Base-by-base conservation (phyloP, 1,140 invertebrate genomes). In the Orussus abietinus region DNA sequence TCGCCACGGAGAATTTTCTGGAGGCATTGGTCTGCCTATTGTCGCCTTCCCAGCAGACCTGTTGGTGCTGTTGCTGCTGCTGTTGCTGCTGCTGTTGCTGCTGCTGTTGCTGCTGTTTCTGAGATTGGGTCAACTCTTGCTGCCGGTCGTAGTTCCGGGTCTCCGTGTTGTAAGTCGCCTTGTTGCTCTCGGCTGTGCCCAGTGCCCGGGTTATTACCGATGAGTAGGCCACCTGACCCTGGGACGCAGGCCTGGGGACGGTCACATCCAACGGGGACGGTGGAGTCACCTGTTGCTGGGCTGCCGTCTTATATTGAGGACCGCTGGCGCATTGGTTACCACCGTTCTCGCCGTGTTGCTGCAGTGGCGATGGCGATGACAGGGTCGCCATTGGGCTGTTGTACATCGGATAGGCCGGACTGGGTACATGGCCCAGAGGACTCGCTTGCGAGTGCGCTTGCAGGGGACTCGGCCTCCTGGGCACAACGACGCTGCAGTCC, bases 391-490 rank as follows among this genome's bases (percentile, higher is more conserved):
- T 82, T 5, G 84, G 83, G 69, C 82, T 85, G 61, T 85, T 83
- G 62, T 86, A 86, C 77, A 85, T 77, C 6, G 84, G 83, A 72
- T 86, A 86, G 12, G 81, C 83, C 13, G 84, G 83, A 71, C 82
- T 85, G 41, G 81, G 82, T 2, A 83, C 82, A 61, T 85, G 83
- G 26, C 80, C 80, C 13, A 83, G 53, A 0, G 76, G 77, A 42
- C 79, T 81, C 13, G 79, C 77, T 54, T 83, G 81, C 2, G 81
- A 81, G 49, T 81, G 78, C 1, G 77, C 74, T 53, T 85, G 82
- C 17, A 83, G 64, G 4, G 83, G 83, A 69, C 83, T 85, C 10
- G 80, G 80, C 55, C 82, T 74, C 47, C 82, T 72, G 3, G 81
- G 79, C 10, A 82, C 77, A 25, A 80, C 82, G 12, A 69, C 72